Evolutionary conservation across 2,797 vertebrate species (phyloP).

Genomic region (Sebastes dallii): DNA sequence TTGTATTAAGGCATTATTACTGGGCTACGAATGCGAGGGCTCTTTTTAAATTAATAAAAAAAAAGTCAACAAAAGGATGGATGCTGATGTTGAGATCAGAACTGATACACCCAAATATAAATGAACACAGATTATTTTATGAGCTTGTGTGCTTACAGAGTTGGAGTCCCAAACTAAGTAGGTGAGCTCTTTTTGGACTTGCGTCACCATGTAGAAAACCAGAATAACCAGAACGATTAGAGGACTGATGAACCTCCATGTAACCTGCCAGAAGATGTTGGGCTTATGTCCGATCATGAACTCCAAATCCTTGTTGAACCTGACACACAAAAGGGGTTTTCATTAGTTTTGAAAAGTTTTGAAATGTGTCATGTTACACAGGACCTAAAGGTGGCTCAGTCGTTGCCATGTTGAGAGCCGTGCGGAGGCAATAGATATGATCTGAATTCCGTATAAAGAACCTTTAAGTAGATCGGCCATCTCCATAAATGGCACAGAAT

Average conservation of each 20-base stretch:
- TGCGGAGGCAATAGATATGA: too few relatives aligned
- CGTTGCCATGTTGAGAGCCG: too few relatives aligned
- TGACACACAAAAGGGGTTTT: constrained; percentile 46
- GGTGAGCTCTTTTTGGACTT: constrained; percentile 74
- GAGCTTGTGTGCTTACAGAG: constrained; percentile 80
- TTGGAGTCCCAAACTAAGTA: constrained; percentile 87
- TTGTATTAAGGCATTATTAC: background rate
- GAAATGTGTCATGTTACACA: background rate
- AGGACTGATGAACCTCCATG: constrained; percentile 89
- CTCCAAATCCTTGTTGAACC: constrained; percentile 89
- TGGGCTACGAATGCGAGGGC: background rate
- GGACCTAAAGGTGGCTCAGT: too few relatives aligned
- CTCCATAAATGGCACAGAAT: background rate
- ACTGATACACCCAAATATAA: background rate
- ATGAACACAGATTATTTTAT: background rate
- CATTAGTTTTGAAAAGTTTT: background rate
- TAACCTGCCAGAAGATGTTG: constrained; percentile 90
- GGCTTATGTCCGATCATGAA: constrained; percentile 93
- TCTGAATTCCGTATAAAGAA: too few relatives aligned
- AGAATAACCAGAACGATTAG: constrained; percentile 89
- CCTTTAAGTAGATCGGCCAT: background rate
- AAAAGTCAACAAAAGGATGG: constrained; percentile 59
- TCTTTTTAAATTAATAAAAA: too few relatives aligned
- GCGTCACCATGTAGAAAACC: constrained; percentile 87
- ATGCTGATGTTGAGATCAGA: background rate